Percentiles rank a stretch among this genome's conserved stretches.
phyloP scores from a whole-genome alignment of 2,888 invertebrate species.

The Doris montereyensis region DNA sequence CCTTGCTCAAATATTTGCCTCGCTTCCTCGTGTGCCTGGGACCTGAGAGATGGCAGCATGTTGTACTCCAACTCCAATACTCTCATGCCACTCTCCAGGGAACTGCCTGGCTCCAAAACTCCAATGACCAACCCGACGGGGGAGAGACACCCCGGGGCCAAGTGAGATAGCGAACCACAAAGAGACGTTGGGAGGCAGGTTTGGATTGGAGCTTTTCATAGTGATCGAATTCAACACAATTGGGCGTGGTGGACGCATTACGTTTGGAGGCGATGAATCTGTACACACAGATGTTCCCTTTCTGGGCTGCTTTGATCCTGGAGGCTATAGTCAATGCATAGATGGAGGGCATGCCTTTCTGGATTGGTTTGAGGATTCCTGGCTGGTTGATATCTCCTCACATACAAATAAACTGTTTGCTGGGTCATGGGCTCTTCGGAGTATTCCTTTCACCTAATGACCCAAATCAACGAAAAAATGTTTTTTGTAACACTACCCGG shows the following conservation, averaged over 20 bases:
- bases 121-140: conserved; percentile 65
- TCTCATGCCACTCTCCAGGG: conserved; percentile 50
- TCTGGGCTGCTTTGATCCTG: conserved; percentile 46
- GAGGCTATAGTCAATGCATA: conserved; percentile 54
- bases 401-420: conserved; percentile 63
- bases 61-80: conserved; percentile 61
- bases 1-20: conserved; percentile 24
- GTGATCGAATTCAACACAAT: conserved; percentile 54
- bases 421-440: conserved; percentile 56
- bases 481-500: too few species aligned
- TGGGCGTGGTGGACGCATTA: conserved; percentile 33
- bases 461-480: too few species aligned
- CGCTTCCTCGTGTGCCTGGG: conserved; percentile 48
- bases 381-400: conserved; percentile 54
- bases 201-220: conserved; percentile 57
- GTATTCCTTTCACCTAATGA: conserved; percentile 61
- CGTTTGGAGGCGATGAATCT: conserved; percentile 34
- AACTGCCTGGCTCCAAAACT: conserved; percentile 52
- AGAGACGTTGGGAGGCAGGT: conserved; percentile 47
- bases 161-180: conserved; percentile 64
- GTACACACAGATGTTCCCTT: conserved; percentile 44
- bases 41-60: conserved; percentile 50
- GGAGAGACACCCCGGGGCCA: conserved; percentile 59
- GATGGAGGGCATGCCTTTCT: conserved; percentile 57
- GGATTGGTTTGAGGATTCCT: conserved; percentile 63